phyloP scores from a whole-genome alignment of 2,888 invertebrate genomes.

The Drosophila recens region DNA sequence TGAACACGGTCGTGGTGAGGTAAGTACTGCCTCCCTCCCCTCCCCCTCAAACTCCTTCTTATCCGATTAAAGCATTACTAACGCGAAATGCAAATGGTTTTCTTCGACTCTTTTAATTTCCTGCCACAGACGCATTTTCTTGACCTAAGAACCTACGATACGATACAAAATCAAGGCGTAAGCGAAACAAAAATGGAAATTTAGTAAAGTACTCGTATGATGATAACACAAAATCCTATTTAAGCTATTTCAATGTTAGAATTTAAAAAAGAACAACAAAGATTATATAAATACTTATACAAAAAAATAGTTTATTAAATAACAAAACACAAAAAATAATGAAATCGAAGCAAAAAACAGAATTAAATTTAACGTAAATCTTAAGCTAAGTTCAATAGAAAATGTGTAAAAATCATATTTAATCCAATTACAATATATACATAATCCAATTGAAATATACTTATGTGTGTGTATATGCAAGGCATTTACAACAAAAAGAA shows the following conservation, averaged over 20 bases:
- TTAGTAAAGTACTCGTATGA: constrained; percentile 45
- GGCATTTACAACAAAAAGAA: constrained; percentile 59
- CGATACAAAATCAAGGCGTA: constrained; percentile 30
- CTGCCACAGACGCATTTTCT: constrained; percentile 78
- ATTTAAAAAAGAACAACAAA: constrained; percentile 47
- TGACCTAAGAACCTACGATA: constrained; percentile 77
- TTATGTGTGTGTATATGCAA: constrained; percentile 43
- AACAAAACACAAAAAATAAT: constrained; percentile 16
- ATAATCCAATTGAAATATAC: constrained; percentile 6
- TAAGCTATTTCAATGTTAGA: constrained; percentile 80
- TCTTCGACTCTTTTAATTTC: constrained; percentile 28
- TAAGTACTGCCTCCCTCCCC: constrained; percentile 62
- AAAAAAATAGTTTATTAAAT: constrained; percentile 41
- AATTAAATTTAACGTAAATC: constrained; percentile 57
- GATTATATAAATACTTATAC: constrained; percentile 49
- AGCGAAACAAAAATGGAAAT: constrained; percentile 38
- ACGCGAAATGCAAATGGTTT: constrained; percentile 24
- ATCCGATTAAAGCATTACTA: not conserved
- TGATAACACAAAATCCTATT: constrained; percentile 65
- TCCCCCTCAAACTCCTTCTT: not conserved
- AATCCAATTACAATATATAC: constrained; percentile 37
- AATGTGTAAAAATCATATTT: constrained; percentile 73
- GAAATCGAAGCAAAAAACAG: constrained; percentile 7
- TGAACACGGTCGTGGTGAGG: constrained; percentile 85
- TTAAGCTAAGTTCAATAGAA: constrained; percentile 57